Base-by-base conservation (phyloP, 2,797 vertebrate species). In the Galaxias olidus region DNA sequence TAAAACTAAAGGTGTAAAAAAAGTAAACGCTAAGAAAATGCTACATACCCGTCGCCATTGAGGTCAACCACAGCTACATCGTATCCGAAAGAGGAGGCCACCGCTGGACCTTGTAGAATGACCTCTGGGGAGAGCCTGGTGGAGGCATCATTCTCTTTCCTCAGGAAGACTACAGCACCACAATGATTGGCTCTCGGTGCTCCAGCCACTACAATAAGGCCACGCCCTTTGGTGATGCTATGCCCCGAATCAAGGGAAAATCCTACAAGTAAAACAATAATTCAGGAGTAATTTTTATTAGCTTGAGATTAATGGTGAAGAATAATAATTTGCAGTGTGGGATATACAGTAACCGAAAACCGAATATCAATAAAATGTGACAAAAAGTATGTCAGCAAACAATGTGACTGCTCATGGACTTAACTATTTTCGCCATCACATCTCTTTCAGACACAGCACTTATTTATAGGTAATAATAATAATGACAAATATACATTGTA, bases 11-110 rank as follows among this genome's bases (percentile, higher is more conserved):
- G 18, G 9, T 8, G 15, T 41, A 44, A 11, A 13, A 59, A 11
- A 20, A 51, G 60, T n/a, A 15, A 2, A 15, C 50, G 4, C n/a
- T 30, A 42, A 17, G 41, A 9, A 43, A 56, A 59, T 10, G 60
- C 54, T 13, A 47, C 93, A 14, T 88, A 99, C 97, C 94, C 92
- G 4, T 99, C 97, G 42, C 72, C 87, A 67, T 99, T 98, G 69
- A 99, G 94, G 85, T 99, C 97, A 41, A 94, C 94, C 61, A 98
- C 94, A 4, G 97, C 91, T 66, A 99, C 92, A 0, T 98, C 96
- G 4, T 98, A 99, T 85, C 98, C 98, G 20, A 99, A 99, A 0
- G 96, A 98, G 45, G 98, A 99, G 0, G 93, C 97, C 72, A 98
- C 90, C 6, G 96, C 96, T 51, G 94, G 94, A 18, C 97, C 98